Evolutionary conservation across 2,113 vertebrate genomes (phyloP), one percentile per base, ranked within the genome.

Genomic region (Pipra filicauda): DNA sequence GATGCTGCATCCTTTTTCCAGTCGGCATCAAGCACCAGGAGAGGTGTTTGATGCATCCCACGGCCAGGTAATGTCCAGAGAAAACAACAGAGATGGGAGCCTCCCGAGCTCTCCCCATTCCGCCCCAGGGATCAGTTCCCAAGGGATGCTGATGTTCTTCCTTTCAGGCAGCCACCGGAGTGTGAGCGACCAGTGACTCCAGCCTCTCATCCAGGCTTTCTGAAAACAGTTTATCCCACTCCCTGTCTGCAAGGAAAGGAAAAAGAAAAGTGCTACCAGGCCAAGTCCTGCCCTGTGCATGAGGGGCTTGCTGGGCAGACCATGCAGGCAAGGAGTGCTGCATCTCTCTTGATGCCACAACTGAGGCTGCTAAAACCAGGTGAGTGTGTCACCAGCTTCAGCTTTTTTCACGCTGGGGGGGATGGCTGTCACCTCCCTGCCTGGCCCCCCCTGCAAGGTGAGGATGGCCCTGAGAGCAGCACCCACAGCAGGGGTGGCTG

Each of bases 401-500:
- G 39, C 5, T 2, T 31, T 43, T 31, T 54, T 18, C 80, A 35
- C 4, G 0, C 28, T 3, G 5, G 3, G 35, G 20, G 22, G 67
- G n/a, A 3, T 1, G 22, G 35, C 31, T 57, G 55, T 15, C 85
- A 69, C 74, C 28, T 64, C 44, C 54, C 58, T 48, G 28, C 86
- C 66, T 72, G 51, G n/a, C 26, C 35, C 31, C 37, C 48, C 2
- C 8, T 0, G 1, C 6, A 19, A 59, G 14, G 39, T 28, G 11
- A 44, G 46, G 24, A 8, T 9, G 12, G 24, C 44, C 24, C 64
- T 2, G 0, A 70, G 39, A 65, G 11, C 69, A 39, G 51, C 1
- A 0, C 33, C 51, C 0, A 0, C 1, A 18, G 52, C 10, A 30
- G 39, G 33, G 20, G 5, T 6, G 9, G 28, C n/a, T 0, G 3